phyloP scores from a whole-genome alignment of 2,113 vertebrate genomes.

The Hemiprocne comata region DNA sequence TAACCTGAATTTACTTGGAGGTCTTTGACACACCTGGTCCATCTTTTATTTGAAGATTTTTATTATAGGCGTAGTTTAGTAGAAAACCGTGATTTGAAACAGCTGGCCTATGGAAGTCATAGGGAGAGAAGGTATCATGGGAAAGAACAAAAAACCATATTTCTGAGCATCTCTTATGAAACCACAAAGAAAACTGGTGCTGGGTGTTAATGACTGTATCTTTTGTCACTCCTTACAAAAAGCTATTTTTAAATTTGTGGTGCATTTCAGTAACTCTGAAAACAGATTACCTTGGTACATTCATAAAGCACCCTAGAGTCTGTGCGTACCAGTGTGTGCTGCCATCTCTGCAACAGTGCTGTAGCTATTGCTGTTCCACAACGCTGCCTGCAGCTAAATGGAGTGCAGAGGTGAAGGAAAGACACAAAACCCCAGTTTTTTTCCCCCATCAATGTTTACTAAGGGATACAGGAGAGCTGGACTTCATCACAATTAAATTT shows the following conservation, averaged over 20 bases:
- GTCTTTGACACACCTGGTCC: conserved; percentile 20
- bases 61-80: background rate
- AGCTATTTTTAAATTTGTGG: conserved; percentile 25
- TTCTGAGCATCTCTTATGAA: background rate
- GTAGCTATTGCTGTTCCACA: background rate
- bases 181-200: conserved; percentile 17
- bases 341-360: background rate
- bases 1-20: conserved; percentile 35
- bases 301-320: background rate
- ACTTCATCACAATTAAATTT: background rate
- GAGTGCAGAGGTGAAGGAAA: background rate
- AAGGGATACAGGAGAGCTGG: background rate
- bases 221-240: conserved; percentile 35
- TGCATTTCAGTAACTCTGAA: conserved; percentile 46
- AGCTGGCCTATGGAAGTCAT: background rate
- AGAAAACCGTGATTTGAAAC: background rate
- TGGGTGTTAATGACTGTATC: conserved; percentile 4
- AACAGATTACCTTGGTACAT: conserved; percentile 35
- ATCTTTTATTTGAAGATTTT: conserved; percentile 9
- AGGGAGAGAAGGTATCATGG: background rate
- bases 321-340: background rate
- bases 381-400: background rate
- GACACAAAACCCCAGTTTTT: background rate
- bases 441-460: background rate
- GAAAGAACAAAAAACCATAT: background rate